phyloP scores from a whole-genome alignment of 1,140 invertebrate genomes.

The Stegodyphus dumicola region DNA sequence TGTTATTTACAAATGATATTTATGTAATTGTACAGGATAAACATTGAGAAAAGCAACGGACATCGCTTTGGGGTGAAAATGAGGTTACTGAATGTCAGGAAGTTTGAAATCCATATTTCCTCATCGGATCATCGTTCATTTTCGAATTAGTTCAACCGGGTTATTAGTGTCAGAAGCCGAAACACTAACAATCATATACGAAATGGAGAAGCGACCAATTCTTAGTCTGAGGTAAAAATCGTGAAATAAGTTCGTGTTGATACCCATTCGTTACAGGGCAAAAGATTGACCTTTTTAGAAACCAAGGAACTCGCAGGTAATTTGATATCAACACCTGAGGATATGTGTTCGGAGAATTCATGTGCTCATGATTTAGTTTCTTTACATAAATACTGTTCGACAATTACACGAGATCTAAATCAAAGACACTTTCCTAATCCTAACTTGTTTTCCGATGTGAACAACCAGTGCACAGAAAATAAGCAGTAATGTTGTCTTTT shows the following conservation, averaged over 20 bases:
- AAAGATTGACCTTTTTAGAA: background rate
- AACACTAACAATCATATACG: background rate
- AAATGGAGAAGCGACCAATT: background rate
- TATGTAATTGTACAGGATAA: no score
- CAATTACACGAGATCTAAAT: no score
- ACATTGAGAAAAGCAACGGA: no score
- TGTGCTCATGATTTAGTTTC: no score
- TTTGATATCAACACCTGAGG: background rate
- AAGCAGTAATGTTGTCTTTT: no score
- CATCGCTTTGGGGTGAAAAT: background rate
- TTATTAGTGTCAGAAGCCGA: background rate
- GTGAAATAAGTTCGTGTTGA: background rate
- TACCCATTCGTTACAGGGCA: background rate
- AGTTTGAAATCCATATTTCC: background rate
- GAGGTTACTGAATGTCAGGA: background rate
- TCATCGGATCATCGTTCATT: background rate
- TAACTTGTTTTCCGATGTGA: no score
- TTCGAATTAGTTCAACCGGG: background rate
- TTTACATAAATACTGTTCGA: no score
- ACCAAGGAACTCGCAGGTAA: background rate
- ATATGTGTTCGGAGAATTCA: no score
- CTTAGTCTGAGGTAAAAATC: no score
- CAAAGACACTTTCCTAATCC: no score
- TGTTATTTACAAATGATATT: no score
- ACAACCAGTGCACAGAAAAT: no score